phyloP scores from a whole-genome alignment of 2,888 invertebrate genomes.

The Ochropleura leucogaster region DNA sequence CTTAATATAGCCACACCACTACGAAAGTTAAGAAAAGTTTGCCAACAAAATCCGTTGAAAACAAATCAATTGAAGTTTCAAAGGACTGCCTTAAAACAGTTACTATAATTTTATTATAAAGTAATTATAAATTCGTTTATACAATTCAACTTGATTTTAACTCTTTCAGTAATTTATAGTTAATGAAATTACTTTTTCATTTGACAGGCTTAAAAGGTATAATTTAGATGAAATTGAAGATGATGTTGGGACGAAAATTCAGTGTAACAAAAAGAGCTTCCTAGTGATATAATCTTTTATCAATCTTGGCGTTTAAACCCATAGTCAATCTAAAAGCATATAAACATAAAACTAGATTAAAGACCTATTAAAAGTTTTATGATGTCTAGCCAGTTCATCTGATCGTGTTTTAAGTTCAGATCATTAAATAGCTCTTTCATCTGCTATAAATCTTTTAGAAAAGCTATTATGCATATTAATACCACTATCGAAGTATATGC shows the following conservation, averaged over 20 bases:
- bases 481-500: neutral
- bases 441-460: neutral
- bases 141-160: constrained; percentile 27
- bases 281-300: neutral
- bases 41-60: constrained; percentile 22
- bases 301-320: neutral
- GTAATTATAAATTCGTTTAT: constrained; percentile 38
- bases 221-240: constrained; percentile 13
- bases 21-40: neutral
- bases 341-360: neutral
- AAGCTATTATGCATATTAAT: neutral
- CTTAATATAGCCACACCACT: too few species aligned
- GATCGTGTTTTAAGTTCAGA: neutral
- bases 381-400: constrained; percentile 1
- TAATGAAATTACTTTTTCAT: constrained; percentile 21
- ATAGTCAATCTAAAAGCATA: neutral
- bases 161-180: constrained; percentile 1
- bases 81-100: constrained; percentile 21
- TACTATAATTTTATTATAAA: constrained; percentile 37
- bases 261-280: neutral
- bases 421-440: neutral
- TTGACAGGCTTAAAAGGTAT: constrained; percentile 7
- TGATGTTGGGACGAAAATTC: neutral
- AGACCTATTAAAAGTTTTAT: constrained; percentile 3
- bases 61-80: constrained; percentile 22